These are phyloP conservation scores for Tauraco erythrolophus DNA, from an alignment of 2,113 vertebrate species.

Conservation along the genomic window DNA sequence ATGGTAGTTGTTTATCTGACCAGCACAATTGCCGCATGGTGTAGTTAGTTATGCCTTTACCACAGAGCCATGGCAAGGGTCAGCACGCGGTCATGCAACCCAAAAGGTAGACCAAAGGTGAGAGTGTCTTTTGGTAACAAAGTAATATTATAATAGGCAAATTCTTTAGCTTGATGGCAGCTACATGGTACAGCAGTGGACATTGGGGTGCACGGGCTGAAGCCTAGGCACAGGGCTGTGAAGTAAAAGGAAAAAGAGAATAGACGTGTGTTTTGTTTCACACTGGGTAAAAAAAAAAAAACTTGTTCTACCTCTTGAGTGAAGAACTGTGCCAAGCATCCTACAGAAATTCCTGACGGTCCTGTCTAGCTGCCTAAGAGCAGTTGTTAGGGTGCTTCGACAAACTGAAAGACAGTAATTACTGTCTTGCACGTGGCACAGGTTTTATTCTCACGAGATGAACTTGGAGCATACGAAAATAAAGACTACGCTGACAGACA, in stretches of 20 bases:
- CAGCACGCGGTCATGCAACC: neutral
- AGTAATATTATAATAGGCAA: neutral
- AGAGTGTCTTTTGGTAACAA: neutral
- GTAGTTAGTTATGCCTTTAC: neutral
- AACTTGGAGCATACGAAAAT: neutral
- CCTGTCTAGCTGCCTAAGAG: neutral
- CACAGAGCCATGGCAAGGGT: neutral
- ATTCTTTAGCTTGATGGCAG: neutral
- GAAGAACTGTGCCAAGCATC: neutral
- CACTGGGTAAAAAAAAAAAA: neutral
- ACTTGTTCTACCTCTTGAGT: fast-evolving
- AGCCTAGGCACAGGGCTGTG: neutral
- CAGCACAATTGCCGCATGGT: neutral
- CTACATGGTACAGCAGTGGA: neutral
- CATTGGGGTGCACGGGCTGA: neutral
- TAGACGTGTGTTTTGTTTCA: fast-evolving
- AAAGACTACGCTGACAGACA: neutral
- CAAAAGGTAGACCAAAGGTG: neutral
- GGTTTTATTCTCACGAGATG: neutral
- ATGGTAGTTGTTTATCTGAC: neutral
- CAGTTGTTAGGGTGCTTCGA: neutral
- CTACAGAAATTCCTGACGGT: neutral
- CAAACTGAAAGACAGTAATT: neutral
- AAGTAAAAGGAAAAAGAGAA: neutral
- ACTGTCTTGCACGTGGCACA: neutral